phyloP scores from a whole-genome alignment of 2,888 invertebrate genomes.

The Antheraea yamamai region DNA sequence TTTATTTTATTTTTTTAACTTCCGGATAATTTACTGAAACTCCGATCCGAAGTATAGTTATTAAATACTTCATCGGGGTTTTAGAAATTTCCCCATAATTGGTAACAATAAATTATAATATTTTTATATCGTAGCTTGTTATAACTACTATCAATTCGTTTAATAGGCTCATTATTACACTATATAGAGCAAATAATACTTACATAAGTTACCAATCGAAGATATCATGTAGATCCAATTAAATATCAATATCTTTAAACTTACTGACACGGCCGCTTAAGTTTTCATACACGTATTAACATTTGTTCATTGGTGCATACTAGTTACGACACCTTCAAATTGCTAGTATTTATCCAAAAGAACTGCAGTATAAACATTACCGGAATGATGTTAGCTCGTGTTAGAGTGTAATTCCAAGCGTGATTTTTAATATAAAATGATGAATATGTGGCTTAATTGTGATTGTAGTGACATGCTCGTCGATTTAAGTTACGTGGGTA shows the following conservation, averaged over 20 bases:
- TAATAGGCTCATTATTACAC: neutral
- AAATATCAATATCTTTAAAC: neutral
- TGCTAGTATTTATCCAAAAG: conserved; percentile 3
- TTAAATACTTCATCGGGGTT: neutral
- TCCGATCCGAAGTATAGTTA: neutral
- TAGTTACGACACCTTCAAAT: conserved; percentile 29
- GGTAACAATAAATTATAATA: neutral
- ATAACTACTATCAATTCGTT: neutral
- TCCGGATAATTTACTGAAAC: neutral
- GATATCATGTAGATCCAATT: neutral
- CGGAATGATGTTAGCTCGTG: conserved; percentile 4
- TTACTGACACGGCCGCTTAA: conserved; percentile 9
- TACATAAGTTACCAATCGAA: neutral
- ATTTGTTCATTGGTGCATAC: conserved; percentile 26
- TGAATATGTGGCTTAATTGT: conserved; percentile 53
- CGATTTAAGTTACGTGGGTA: conserved; percentile 38
- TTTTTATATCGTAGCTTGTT: neutral
- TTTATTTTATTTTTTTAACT: neutral
- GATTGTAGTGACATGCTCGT: conserved; percentile 40
- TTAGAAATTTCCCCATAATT: neutral
- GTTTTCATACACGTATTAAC: conserved; percentile 19
- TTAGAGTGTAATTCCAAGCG: neutral
- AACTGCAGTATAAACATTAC: conserved; percentile 2
- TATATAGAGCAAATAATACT: neutral
- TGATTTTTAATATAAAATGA: conserved; percentile 27